A percentile compares a stretch with the other conserved stretches of the same genome.
These are phyloP conservation scores for Brachionus manjavacas DNA, from an alignment of 1,140 invertebrate species.

Conservation along the genomic window DNA sequence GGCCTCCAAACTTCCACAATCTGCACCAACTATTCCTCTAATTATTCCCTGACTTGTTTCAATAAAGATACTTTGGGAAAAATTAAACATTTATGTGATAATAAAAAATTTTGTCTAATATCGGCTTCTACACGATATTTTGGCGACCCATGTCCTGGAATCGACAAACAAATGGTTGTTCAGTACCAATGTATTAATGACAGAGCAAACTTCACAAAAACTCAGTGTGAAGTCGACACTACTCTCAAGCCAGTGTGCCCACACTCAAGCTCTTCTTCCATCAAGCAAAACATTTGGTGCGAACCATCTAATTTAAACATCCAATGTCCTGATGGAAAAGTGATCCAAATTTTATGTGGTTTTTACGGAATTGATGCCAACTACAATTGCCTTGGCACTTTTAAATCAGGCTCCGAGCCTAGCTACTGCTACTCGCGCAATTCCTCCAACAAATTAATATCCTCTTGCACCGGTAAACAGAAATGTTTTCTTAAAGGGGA, in stretches of 20 bases:
- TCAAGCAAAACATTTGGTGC: conserved; percentile 11
- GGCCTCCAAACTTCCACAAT: neutral
- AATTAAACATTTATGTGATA: neutral
- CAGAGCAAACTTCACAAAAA: neutral
- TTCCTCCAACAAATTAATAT: neutral
- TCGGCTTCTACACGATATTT: neutral
- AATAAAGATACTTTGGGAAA: neutral
- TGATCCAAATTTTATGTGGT: neutral
- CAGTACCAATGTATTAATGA: neutral
- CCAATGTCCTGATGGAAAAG: neutral
- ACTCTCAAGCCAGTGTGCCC: neutral
- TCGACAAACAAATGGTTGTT: conserved; percentile 4
- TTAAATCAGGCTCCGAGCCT: conserved; percentile 5
- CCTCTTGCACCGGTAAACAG: neutral
- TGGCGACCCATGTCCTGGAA: conserved; percentile 18
- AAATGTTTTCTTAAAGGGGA: conserved; percentile 9
- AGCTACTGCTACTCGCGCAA: conserved; percentile 29
- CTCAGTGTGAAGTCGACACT: neutral
- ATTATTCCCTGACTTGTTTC: neutral
- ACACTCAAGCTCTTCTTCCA: neutral
- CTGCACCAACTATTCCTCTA: neutral
- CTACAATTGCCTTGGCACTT: conserved; percentile 3
- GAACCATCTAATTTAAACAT: neutral
- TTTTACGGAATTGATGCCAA: conserved; percentile 31
- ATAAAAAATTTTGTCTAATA: neutral